phyloP scores from a whole-genome alignment of 2,888 invertebrate genomes.

The Notodonta dromedarius region DNA sequence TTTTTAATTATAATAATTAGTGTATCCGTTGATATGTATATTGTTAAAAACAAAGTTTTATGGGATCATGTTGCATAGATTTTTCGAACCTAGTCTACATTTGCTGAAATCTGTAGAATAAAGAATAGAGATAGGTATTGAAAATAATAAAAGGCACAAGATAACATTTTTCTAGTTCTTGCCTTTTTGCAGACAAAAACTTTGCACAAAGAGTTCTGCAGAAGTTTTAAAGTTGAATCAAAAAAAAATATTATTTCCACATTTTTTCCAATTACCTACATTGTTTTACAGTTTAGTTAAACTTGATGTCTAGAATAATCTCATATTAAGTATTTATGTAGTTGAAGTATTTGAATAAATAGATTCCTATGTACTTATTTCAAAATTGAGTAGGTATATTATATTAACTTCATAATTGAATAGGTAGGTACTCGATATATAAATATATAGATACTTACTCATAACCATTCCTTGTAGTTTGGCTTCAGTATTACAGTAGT shows the following conservation, averaged over 20 bases:
- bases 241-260: no score
- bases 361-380: not conserved
- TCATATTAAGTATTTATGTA: no score
- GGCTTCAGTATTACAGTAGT: not conserved
- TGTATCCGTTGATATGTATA: not conserved
- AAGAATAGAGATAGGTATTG: not conserved
- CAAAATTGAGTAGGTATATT: conserved; percentile 8
- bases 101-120: conserved; percentile 6
- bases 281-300: no score
- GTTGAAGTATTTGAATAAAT: no score
- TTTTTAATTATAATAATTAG: not conserved
- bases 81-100: conserved; percentile 20
- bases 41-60: conserved; percentile 22
- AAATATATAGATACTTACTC: no score
- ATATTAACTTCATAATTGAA: no score
- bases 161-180: not conserved
- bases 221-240: no score
- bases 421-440: no score
- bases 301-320: no score
- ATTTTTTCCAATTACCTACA: no score
- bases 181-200: no score
- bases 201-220: no score
- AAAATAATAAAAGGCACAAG: not conserved
- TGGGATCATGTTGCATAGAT: conserved; percentile 36
- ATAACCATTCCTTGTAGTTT: not conserved